A percentile compares a stretch with the other conserved stretches of the same genome.
Conservation (phyloP, 2,888 invertebrate species). For the Osmoderma eremita region DNA sequence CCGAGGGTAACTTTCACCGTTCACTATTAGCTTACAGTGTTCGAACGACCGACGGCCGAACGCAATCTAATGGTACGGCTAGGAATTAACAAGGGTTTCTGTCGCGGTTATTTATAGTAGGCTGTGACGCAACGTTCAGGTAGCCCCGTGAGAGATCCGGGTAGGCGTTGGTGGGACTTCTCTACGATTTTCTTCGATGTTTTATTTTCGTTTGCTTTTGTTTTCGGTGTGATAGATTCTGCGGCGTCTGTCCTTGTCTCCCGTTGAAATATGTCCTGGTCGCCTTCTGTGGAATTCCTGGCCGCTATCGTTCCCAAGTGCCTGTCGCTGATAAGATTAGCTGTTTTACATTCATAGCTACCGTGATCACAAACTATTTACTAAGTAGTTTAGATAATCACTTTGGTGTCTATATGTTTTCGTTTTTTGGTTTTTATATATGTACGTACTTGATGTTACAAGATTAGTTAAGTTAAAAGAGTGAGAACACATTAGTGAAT, state of each 20-base stretch:
- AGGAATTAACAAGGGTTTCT: slow-evolving; percentile 63
- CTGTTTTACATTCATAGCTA: slow-evolving; percentile 59
- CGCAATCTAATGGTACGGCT: slow-evolving; percentile 60
- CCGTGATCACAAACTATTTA: slow-evolving; percentile 60
- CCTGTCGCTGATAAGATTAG: slow-evolving; percentile 58
- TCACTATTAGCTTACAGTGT: slow-evolving; percentile 51
- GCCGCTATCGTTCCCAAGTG: slow-evolving; percentile 54
- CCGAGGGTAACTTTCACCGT: slow-evolving; percentile 57
- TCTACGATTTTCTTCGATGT: slow-evolving; percentile 22
- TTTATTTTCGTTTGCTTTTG: slow-evolving; percentile 40
- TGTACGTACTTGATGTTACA: slow-evolving; percentile 7
- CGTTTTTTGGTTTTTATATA: slow-evolving; percentile 10
- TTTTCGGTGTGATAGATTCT: slow-evolving; percentile 57
- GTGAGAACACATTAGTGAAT: too few species aligned
- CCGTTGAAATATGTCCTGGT: slow-evolving; percentile 21
- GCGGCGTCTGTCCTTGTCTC: slow-evolving; percentile 41
- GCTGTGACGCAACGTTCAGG: slow-evolving; percentile 64
- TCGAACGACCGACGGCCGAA: slow-evolving; percentile 48
- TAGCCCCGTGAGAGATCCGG: slow-evolving; percentile 58
- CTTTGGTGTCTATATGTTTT: slow-evolving; percentile 15
- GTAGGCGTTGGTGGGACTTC: slow-evolving; percentile 60
- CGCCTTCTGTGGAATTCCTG: slow-evolving; percentile 53
- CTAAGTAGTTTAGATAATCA: slow-evolving; percentile 58
- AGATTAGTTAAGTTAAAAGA: neutral
- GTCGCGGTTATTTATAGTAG: slow-evolving; percentile 63